Evolutionary conservation across 2,797 vertebrate genomes (phyloP).

Genomic region (Catostomus latipinnis): DNA sequence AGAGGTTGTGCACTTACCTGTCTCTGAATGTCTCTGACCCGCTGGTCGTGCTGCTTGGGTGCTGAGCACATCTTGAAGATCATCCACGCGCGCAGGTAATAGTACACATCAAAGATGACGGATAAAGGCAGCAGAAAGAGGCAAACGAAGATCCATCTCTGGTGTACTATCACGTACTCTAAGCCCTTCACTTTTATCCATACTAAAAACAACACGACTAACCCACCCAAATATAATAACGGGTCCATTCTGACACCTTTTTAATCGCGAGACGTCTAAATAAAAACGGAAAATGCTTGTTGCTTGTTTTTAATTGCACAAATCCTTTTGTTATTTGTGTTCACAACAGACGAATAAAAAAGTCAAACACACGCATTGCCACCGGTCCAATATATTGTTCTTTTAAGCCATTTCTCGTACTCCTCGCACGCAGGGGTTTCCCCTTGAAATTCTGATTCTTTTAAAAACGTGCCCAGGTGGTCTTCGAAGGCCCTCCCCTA

Average conservation of each 20-base stretch:
- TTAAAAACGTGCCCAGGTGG: conserved; percentile 45
- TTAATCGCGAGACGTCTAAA: neutral
- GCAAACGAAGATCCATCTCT: conserved; percentile 96
- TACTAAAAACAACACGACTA: conserved; percentile 82
- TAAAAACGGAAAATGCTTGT: neutral
- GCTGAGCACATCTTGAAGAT: conserved; percentile 94
- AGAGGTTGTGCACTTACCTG: conserved; percentile 74
- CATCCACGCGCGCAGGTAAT: conserved; percentile 89
- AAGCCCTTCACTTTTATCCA: conserved; percentile 92
- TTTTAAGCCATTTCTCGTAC: neutral
- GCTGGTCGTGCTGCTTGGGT: conserved; percentile 88
- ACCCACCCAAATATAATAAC: conserved; percentile 79
- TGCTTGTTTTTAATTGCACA: neutral
- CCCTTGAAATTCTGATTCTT: conserved; percentile 11
- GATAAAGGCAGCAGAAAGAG: conserved; percentile 94
- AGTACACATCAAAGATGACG: conserved; percentile 93
- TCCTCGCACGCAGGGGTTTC: neutral
- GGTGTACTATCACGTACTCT: conserved; percentile 92
- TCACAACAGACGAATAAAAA: neutral
- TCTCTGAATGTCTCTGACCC: conserved; percentile 90
- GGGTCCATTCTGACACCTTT: conserved; percentile 78
- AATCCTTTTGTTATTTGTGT: neutral
- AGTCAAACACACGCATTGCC: neutral
- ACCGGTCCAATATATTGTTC: neutral
- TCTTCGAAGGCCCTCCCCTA: neutral